Percentiles rank a stretch among this genome's conserved stretches.
phyloP scores from a whole-genome alignment of 2,888 invertebrate genomes.

The Drosophila anceps region DNA sequence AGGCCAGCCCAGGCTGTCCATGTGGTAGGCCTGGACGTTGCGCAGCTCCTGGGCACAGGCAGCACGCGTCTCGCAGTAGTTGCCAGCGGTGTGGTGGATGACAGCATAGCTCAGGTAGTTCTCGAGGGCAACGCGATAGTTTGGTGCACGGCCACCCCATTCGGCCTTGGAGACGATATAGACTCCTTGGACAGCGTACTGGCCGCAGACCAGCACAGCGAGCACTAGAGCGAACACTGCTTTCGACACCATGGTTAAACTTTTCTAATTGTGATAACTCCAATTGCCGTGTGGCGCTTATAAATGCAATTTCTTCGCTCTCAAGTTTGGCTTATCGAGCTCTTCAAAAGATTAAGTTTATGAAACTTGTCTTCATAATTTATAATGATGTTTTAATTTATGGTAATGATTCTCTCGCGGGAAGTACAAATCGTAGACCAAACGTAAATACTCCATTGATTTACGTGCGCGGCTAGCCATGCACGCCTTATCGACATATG shows the following conservation, averaged over 20 bases:
- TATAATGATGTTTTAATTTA: slow-evolving; percentile 30
- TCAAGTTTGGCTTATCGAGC: slow-evolving; percentile 19
- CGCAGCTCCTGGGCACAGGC: slow-evolving; percentile 68
- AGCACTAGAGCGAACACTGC: slow-evolving; percentile 19
- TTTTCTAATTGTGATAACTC: not conserved
- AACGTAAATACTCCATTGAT: slow-evolving; percentile 14
- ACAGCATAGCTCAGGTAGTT: slow-evolving; percentile 60
- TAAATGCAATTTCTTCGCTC: slow-evolving; percentile 5
- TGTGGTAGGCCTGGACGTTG: slow-evolving; percentile 75
- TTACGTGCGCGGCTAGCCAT: slow-evolving; percentile 4
- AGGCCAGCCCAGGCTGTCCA: slow-evolving; percentile 68
- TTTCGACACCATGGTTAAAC: slow-evolving; percentile 20
- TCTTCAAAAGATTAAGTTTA: slow-evolving; percentile 14
- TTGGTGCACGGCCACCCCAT: slow-evolving; percentile 76
- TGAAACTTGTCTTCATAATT: slow-evolving; percentile 17
- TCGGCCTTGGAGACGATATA: slow-evolving; percentile 58
- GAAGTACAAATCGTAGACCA: slow-evolving; percentile 14
- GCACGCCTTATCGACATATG: not conserved
- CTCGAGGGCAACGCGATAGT: slow-evolving; percentile 33
- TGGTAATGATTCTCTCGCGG: slow-evolving; percentile 23
- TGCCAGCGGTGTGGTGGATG: slow-evolving; percentile 70
- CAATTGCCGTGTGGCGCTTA: not conserved
- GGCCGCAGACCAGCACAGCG: slow-evolving; percentile 40
- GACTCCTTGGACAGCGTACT: slow-evolving; percentile 52
- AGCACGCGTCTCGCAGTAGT: slow-evolving; percentile 59